Evolutionary conservation across 2,113 vertebrate species (phyloP).

Genomic region (Eptesicus fuscus): DNA sequence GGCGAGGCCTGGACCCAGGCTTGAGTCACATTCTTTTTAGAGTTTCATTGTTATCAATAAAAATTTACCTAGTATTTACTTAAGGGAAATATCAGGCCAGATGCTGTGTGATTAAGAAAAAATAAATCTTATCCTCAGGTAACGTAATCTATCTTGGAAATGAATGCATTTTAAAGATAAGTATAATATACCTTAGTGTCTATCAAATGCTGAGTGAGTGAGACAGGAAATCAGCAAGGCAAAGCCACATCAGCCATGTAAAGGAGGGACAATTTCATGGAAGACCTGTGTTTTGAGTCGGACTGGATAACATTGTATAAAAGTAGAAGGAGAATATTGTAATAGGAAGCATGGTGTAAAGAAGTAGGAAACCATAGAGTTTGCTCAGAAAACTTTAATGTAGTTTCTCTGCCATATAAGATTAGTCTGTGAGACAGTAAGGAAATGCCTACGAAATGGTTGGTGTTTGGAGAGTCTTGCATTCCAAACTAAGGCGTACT

Average conservation of each 20-base stretch:
- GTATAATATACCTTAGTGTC: neutral
- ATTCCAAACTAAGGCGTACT: neutral
- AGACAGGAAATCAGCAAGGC: neutral
- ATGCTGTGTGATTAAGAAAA: neutral
- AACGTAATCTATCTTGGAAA: neutral
- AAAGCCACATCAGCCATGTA: neutral
- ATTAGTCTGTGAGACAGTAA: neutral
- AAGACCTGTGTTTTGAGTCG: neutral
- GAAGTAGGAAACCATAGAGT: neutral
- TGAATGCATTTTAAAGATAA: neutral
- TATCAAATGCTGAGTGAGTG: neutral
- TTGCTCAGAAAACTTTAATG: neutral
- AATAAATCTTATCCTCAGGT: neutral
- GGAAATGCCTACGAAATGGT: neutral
- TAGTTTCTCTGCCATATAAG: neutral
- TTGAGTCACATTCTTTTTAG: neutral
- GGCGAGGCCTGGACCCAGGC: neutral
- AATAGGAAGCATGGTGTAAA: neutral
- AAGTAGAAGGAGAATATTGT: neutral
- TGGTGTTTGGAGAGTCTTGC: neutral
- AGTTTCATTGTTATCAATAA: neutral
- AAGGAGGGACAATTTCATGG: neutral
- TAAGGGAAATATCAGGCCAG: neutral
- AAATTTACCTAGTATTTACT: neutral
- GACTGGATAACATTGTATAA: neutral